Base-by-base conservation (phyloP, 2,888 invertebrate genomes). In the Xanthostigma xanthostigma region DNA sequence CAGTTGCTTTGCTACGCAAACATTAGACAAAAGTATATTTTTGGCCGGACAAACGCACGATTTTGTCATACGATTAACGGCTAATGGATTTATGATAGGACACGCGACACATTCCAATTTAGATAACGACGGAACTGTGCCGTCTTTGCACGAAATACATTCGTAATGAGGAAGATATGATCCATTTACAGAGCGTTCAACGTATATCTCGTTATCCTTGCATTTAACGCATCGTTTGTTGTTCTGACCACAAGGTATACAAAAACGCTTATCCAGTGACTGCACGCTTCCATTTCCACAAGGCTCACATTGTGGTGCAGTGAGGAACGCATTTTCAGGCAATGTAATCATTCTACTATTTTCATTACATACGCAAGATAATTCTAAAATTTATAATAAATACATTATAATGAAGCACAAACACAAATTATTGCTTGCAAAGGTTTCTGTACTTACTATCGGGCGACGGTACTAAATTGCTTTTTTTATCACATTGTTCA, bases 341-440 rank as follows among this genome's bases (percentile, higher is more conserved):
- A 36, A 55, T 58, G 41, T 40, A 41, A 60, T 49, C 45, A 56
- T 59, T 54, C 56, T 64, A 51, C 66, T 67, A 41, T 58, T 56
- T 42, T 58, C 55, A 46, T 69, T 62, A 53, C 76, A 76, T 46
- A 60, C 56, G 53, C 76, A 76, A 12, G 60, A 57, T 48, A 71
- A 60, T 51, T 64, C 75, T 75, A 39, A 50, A 53, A 55, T 12
- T 13, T 14, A 50, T 17, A 46, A 48, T 8, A 10, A 12, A 9
- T 37, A 48, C 14, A 40, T 27, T 13, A 40, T 27, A 41, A 42
- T n/a, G 6, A 34, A 12, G n/a, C 9, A 27, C 13, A 33, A 10
- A 41, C 27, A 37, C 14, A 40, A 36, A 42, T 2, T 17, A 17
- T 17, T 36, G 27, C 8, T 36, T 17, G 9, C 36, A 36, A 47